phyloP scores from a whole-genome alignment of 2,797 vertebrate species.

The Sebastes aleutianus region DNA sequence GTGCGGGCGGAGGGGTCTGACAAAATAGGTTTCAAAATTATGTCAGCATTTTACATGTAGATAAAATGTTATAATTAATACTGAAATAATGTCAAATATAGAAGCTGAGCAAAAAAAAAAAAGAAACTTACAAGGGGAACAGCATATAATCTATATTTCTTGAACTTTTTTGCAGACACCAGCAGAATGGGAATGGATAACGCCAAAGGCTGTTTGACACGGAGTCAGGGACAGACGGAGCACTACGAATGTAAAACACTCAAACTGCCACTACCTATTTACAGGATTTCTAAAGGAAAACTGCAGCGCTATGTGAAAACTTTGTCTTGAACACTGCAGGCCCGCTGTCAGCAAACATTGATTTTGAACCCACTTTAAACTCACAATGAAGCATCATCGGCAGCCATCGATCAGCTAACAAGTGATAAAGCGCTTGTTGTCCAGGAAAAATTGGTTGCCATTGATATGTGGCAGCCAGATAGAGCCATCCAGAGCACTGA shows the following conservation, averaged over 20 bases:
- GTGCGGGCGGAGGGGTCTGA: neutral
- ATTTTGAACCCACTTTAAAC: constrained; percentile 23
- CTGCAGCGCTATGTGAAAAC: neutral
- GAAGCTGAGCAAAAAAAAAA: neutral
- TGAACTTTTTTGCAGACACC: constrained; percentile 3
- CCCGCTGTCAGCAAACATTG: neutral
- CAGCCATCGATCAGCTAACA: constrained; percentile 25
- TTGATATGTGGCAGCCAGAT: constrained; percentile 35
- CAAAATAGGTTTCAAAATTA: neutral
- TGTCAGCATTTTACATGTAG: neutral
- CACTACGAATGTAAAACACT: neutral
- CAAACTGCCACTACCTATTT: neutral
- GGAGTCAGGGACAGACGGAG: neutral
- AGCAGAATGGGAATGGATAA: neutral
- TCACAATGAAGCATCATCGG: constrained; percentile 9
- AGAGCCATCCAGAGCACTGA: constrained; percentile 6
- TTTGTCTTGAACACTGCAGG: neutral
- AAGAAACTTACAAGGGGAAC: neutral
- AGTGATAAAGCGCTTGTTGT: constrained; percentile 25
- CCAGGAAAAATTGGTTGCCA: constrained; percentile 10
- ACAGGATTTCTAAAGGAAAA: neutral
- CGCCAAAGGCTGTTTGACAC: neutral
- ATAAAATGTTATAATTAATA: neutral
- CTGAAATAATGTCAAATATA: neutral
- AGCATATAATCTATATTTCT: neutral